Evolutionary conservation across 2,888 invertebrate species (phyloP).

Genomic region (Tetropium fuscum): DNA sequence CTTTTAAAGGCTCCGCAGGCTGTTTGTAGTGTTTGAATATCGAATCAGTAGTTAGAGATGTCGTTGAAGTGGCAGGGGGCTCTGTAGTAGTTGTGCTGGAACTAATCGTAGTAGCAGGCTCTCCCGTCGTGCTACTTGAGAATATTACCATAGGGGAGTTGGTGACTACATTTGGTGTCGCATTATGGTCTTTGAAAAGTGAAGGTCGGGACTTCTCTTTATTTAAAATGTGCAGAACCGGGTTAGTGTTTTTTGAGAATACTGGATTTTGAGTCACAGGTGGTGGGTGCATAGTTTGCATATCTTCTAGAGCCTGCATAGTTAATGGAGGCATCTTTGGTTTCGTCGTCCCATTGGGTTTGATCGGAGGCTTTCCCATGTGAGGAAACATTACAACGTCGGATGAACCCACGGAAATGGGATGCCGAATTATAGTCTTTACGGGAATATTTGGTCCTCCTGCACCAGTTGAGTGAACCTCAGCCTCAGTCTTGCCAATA

Average conservation of each 20-base stretch:
- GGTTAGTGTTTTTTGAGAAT: slow-evolving; percentile 45
- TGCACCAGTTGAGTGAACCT: slow-evolving; percentile 60
- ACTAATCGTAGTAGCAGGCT: slow-evolving; percentile 55
- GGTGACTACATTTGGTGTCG: slow-evolving; percentile 16
- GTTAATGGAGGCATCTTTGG: slow-evolving; percentile 46
- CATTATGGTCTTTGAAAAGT: slow-evolving; percentile 1
- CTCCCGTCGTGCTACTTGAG: slow-evolving; percentile 31
- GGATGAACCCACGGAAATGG: slow-evolving; percentile 26
- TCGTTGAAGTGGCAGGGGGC: slow-evolving; percentile 66
- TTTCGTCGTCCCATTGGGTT: slow-evolving; percentile 29
- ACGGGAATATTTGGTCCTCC: slow-evolving; percentile 45
- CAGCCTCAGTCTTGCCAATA: slow-evolving; percentile 65
- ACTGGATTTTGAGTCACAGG: slow-evolving; percentile 58
- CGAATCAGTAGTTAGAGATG: slow-evolving; percentile 72
- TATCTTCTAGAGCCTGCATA: slow-evolving; percentile 64
- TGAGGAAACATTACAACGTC: slow-evolving; percentile 47
- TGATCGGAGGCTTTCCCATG: slow-evolving; percentile 38
- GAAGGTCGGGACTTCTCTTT: slow-evolving; percentile 46
- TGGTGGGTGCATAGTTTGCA: slow-evolving; percentile 75
- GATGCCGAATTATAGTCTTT: slow-evolving; percentile 14
- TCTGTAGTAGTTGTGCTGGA: slow-evolving; percentile 67
- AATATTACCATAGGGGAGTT: slow-evolving; percentile 34
- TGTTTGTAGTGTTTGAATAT: slow-evolving; percentile 74
- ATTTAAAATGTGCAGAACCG: slow-evolving; percentile 44
- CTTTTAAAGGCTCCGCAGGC: slow-evolving; percentile 71